These are phyloP conservation scores for Laterallus jamaicensis DNA, from an alignment of 2,113 vertebrate genomes.

Conservation along the genomic window DNA sequence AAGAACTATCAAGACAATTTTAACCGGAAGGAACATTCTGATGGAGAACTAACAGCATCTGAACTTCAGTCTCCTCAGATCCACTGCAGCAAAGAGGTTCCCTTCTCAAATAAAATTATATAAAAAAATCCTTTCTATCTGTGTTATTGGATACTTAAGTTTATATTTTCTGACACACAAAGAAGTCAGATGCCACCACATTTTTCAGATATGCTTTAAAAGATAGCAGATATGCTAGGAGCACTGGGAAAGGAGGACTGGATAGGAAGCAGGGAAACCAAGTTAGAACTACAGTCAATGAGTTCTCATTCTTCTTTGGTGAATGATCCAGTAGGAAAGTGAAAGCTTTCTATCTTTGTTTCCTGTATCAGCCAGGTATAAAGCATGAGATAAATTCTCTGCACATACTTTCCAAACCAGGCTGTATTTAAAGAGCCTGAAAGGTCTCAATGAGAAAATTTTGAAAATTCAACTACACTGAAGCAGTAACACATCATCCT, in stretches of 20 bases:
- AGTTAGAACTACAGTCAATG: not conserved
- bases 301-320: not conserved
- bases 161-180: not conserved
- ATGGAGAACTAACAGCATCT: not conserved
- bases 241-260: not conserved
- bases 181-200: not conserved
- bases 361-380: not conserved
- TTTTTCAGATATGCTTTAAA: not conserved
- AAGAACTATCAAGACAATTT: not conserved
- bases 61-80: not conserved
- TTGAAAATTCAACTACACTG: not conserved
- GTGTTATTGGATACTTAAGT: not conserved
- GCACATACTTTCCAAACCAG: not conserved
- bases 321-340: not conserved
- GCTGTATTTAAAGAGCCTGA: not conserved
- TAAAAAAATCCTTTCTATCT: not conserved
- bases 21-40: not conserved
- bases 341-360: not conserved
- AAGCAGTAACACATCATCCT: not conserved
- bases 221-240: not conserved
- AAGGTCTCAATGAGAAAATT: not conserved
- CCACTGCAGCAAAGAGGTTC: not conserved
- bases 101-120: not conserved
- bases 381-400: not conserved
- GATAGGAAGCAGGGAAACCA: not conserved